Evolutionary conservation across 2,888 invertebrate genomes (phyloP).

Genomic region (Argyra leucocephala): DNA sequence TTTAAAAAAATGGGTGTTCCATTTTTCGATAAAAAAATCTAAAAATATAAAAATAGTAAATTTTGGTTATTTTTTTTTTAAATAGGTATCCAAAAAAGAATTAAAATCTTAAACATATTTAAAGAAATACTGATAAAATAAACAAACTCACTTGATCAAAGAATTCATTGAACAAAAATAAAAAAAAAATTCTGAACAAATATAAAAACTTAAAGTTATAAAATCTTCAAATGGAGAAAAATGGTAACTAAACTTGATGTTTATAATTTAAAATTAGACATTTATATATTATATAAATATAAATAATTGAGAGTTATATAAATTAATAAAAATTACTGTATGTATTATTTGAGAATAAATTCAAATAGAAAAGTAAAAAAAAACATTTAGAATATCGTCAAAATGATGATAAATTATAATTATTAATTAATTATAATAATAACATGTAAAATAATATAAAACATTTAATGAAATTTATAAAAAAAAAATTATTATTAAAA

Average conservation of each 20-base stretch:
- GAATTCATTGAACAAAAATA: not conserved
- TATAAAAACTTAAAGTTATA: not conserved
- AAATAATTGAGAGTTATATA: not conserved
- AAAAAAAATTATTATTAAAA: not conserved
- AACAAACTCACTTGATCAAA: not conserved
- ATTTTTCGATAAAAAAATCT: no score
- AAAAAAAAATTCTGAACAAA: not conserved
- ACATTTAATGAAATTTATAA: not conserved
- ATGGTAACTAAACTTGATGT: not conserved
- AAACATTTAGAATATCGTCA: not conserved
- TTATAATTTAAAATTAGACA: constrained; percentile 1
- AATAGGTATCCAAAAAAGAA: no score
- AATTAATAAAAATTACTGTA: not conserved
- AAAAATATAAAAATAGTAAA: no score
- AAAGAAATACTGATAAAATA: no score
- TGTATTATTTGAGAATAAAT: not conserved
- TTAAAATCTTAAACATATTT: no score
- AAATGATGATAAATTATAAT: not conserved
- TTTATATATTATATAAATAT: not conserved
- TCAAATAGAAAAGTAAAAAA: not conserved
- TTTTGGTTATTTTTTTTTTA: no score
- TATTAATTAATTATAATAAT: not conserved
- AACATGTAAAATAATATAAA: not conserved
- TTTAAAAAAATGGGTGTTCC: no score
- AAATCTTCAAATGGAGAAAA: not conserved